Evolutionary conservation across 2,113 vertebrate species (phyloP), one percentile per base, ranked within the genome.

Genomic region (Brachirus orientalis): DNA sequence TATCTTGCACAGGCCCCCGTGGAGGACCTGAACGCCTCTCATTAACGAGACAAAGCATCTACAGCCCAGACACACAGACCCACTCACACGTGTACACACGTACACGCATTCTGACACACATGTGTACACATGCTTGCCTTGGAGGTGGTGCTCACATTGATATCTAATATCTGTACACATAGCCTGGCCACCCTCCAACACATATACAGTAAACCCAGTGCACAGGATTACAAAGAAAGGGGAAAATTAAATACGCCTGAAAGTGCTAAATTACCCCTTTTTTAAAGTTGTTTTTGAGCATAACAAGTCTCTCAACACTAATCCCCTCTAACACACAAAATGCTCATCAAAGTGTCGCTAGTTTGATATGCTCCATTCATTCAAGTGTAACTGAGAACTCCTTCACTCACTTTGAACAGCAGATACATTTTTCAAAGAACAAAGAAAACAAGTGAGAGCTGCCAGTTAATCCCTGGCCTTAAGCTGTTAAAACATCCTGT

Each of bases 1-100:
- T 84, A 91, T 93, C 92, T 89, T 89, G 85, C 88, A 80, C 84
- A 71, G 84, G 83, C 82, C 88, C 87, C 90, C 16, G 61, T 63
- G 80, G 91, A 92, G 83, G 75, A 68, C 65, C 67, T 63, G 80
- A 80, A 86, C 80, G 74, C 83, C 70, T 75, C 89, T 90, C 82
- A 87, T 88, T 92, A 88, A 88, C 20, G 69, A 82, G 77, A 89
- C 84, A 76, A 86, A 87, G 86, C 82, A 85, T 75, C 87, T 90
- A 84, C 82, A 84, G 84, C 57, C 44, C 60, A 53, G 83, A 72
- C 82, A 84, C 83, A 76, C 64, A 22, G 57, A 80, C 67, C 77
- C 67, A 63, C 64, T 56, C 60, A 85, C 69, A 86, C 65, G 82
- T 65, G 70, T 82, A 61, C 41, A 74, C 62, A 75, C 59, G 56